Conservation (phyloP, 1,140 invertebrate species). For the Mylabris phalerata region DNA sequence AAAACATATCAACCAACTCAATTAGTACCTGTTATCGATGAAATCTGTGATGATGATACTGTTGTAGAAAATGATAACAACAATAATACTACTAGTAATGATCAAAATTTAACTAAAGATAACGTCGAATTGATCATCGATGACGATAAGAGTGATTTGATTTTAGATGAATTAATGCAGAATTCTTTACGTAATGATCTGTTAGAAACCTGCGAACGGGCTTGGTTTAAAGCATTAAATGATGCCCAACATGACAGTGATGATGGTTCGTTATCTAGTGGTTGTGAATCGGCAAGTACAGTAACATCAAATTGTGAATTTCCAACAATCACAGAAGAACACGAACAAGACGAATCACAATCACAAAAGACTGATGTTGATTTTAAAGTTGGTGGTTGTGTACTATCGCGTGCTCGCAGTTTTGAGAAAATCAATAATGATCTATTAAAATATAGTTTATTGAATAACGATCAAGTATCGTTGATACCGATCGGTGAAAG, state of each 20-base stretch:
- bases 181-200: constrained; percentile 30
- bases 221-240: constrained; percentile 27
- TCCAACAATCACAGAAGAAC: constrained; percentile 42
- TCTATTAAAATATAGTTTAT: constrained; percentile 23
- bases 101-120: constrained; percentile 5
- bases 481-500: constrained; percentile 39
- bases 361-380: constrained; percentile 39
- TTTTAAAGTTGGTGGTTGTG: constrained; percentile 37
- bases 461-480: constrained; percentile 37
- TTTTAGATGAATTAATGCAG: constrained; percentile 30
- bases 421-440: constrained; percentile 29
- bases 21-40: constrained; percentile 14
- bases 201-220: constrained; percentile 33
- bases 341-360: constrained; percentile 18
- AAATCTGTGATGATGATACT: constrained; percentile 22
- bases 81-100: not conserved
- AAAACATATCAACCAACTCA: constrained; percentile 4
- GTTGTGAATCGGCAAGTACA: constrained; percentile 71
- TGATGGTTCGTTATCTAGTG: constrained; percentile 69
- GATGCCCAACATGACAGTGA: constrained; percentile 50
- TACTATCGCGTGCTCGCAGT: constrained; percentile 30
- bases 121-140: constrained; percentile 4
- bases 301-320: constrained; percentile 45
- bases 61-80: not conserved
- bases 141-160: constrained; percentile 30